Conservation (phyloP, 2,888 invertebrate species). For the Agrotis puta region DNA sequence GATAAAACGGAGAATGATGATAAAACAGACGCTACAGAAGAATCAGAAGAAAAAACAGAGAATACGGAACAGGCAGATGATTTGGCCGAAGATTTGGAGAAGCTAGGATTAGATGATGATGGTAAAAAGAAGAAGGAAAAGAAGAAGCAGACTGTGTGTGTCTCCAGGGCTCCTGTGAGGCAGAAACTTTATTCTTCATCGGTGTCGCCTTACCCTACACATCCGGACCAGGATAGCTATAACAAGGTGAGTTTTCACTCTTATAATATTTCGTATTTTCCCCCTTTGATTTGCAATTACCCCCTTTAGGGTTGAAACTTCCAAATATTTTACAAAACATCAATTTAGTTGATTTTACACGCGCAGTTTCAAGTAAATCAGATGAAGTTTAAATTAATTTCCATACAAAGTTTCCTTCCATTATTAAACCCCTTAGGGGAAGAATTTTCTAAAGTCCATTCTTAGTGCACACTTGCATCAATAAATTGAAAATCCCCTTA, state of each 20-base stretch:
- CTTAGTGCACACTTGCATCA: too few species aligned
- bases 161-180: slow-evolving; percentile 68
- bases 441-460: too few species aligned
- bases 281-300: too few species aligned
- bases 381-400: too few species aligned
- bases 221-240: slow-evolving; percentile 47
- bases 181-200: slow-evolving; percentile 39
- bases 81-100: slow-evolving; percentile 65
- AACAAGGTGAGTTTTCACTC: slow-evolving; percentile 53
- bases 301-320: too few species aligned
- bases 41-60: slow-evolving; percentile 26
- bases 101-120: slow-evolving; percentile 63
- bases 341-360: too few species aligned
- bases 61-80: slow-evolving; percentile 60
- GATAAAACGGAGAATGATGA: slow-evolving; percentile 40
- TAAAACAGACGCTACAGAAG: slow-evolving; percentile 28
- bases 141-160: slow-evolving; percentile 69
- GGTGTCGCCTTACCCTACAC: slow-evolving; percentile 34
- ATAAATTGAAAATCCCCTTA: too few species aligned
- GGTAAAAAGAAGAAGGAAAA: slow-evolving; percentile 69
- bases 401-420: too few species aligned
- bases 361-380: too few species aligned
- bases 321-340: too few species aligned
- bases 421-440: too few species aligned
- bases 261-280: too few species aligned